phyloP scores from a whole-genome alignment of 1,140 invertebrate genomes.

The Rhyacophila brunnea region DNA sequence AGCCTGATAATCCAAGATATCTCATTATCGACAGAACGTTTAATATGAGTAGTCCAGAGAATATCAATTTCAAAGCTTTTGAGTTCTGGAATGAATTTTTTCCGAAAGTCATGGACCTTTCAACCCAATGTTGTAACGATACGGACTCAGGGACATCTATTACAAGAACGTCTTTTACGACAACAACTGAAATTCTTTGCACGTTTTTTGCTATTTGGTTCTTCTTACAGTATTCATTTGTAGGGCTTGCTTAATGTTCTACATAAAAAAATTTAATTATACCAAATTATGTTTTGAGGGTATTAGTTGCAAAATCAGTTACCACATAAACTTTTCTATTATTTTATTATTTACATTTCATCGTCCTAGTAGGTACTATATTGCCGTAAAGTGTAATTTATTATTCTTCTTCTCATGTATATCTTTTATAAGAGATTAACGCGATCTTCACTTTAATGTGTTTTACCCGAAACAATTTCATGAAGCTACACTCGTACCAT shows the following conservation, averaged over 20 bases:
- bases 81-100: constrained; percentile 82
- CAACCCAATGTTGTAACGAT: constrained; percentile 68
- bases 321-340: no score
- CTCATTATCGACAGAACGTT: constrained; percentile 72
- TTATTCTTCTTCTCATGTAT: no score
- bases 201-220: constrained; percentile 1
- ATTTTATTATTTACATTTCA: no score
- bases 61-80: constrained; percentile 70
- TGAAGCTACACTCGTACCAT: no score
- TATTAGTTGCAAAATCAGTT: no score
- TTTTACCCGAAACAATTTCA: no score
- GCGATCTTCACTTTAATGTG: no score
- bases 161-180: constrained; percentile 7
- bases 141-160: constrained; percentile 36
- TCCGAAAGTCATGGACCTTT: constrained; percentile 66
- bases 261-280: no score
- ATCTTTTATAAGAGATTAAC: no score
- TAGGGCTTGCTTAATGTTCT: background rate
- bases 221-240: constrained; percentile 5
- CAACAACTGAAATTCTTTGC: background rate
- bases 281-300: no score
- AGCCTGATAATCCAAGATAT: constrained; percentile 60
- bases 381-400: no score
- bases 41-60: constrained; percentile 64
- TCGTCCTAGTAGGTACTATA: no score